Conservation (phyloP, 2,888 invertebrate species). For the Phasia obesa region DNA sequence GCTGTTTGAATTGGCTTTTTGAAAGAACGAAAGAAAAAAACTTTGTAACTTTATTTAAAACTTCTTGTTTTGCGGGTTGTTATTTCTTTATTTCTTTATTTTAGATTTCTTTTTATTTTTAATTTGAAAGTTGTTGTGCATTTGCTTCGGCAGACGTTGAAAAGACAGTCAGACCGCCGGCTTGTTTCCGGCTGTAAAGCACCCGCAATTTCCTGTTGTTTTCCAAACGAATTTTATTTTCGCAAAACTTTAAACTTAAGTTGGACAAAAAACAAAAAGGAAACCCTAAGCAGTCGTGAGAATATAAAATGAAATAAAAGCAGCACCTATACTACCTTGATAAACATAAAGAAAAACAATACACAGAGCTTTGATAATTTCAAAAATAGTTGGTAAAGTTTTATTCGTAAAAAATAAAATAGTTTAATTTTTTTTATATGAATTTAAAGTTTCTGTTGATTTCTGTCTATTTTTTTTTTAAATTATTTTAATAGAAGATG, state of each 20-base stretch:
- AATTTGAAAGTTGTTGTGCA: slow-evolving; percentile 34
- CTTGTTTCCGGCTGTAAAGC: slow-evolving; percentile 73
- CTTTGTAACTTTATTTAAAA: slow-evolving; percentile 60
- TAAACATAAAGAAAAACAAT: slow-evolving; percentile 15
- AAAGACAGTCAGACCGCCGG: slow-evolving; percentile 72
- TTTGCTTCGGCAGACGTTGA: slow-evolving; percentile 57
- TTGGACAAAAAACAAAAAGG: slow-evolving; percentile 24
- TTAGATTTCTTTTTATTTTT: slow-evolving; percentile 14
- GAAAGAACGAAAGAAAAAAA: slow-evolving; percentile 14
- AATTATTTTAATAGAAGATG: slow-evolving; percentile 6
- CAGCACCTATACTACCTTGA: slow-evolving; percentile 21
- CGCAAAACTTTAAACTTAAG: slow-evolving; percentile 51
- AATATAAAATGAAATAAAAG: slow-evolving; percentile 26
- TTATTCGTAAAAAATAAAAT: slow-evolving; percentile 26
- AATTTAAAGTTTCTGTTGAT: slow-evolving; percentile 43
- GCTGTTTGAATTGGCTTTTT: slow-evolving; percentile 33
- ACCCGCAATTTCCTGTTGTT: slow-evolving; percentile 73
- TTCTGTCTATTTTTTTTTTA: slow-evolving; percentile 1
- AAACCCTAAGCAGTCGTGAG: slow-evolving; percentile 11
- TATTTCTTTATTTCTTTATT: slow-evolving; percentile 38
- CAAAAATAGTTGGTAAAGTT: slow-evolving; percentile 64
- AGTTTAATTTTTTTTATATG: slow-evolving; percentile 62
- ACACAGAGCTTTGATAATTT: slow-evolving; percentile 53
- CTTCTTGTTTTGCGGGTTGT: slow-evolving; percentile 42
- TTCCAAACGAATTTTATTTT: slow-evolving; percentile 63